Evolutionary conservation across 2,797 vertebrate genomes (phyloP).

Genomic region (Sebastes jordani): DNA sequence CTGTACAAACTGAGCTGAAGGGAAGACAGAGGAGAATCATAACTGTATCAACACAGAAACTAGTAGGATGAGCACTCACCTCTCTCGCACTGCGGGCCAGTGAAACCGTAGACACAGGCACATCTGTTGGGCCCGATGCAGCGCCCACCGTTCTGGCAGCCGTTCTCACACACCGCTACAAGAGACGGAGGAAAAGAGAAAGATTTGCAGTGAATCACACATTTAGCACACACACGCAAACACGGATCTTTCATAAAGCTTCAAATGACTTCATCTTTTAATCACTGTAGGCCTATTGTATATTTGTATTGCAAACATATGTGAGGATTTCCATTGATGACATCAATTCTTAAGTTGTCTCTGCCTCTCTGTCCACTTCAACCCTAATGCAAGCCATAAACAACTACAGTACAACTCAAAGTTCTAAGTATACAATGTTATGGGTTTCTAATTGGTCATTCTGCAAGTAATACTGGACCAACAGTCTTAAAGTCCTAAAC

Average conservation of each 20-base stretch:
- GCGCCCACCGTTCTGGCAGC: conserved; percentile 96
- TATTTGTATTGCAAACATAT: conserved; percentile 15
- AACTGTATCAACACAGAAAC: not conserved
- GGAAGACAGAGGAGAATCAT: not conserved
- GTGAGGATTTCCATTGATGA: conserved; percentile 5
- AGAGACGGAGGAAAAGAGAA: conserved; percentile 8
- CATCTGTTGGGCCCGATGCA: conserved; percentile 98
- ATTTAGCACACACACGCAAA: not conserved
- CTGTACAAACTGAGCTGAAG: not conserved
- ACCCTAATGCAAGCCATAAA: not conserved
- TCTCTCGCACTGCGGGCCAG: conserved; percentile 97
- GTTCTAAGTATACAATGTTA: not conserved
- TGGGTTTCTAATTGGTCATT: not conserved
- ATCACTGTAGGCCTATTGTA: not conserved
- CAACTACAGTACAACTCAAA: not conserved
- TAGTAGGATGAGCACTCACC: conserved; percentile 81
- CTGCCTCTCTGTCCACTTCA: too few relatives aligned
- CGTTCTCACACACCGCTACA: conserved; percentile 95
- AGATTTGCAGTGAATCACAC: not conserved
- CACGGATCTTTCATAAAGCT: conserved; percentile 2
- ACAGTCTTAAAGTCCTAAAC: not conserved
- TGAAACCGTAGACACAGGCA: conserved; percentile 97
- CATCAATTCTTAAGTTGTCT: not conserved
- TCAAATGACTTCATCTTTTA: conserved; percentile 19
- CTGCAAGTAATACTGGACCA: not conserved